Conservation (phyloP, 1,140 invertebrate genomes). For the Holcopasites calliopsidis region DNA sequence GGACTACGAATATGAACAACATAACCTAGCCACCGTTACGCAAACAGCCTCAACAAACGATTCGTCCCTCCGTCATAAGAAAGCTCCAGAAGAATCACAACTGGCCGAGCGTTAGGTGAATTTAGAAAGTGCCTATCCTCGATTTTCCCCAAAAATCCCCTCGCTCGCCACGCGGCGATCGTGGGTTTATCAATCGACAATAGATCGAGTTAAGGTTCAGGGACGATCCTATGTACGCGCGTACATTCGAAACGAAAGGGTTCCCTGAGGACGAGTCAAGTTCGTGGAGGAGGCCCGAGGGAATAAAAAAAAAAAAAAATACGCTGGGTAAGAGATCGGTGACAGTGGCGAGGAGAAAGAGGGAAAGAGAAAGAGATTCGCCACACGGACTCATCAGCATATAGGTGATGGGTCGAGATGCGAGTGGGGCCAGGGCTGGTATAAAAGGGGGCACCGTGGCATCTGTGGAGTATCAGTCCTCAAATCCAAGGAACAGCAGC, state of each 20-base stretch:
- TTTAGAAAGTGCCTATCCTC: constrained; percentile 27
- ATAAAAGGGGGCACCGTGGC: constrained; percentile 77
- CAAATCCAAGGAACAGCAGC: constrained; percentile 78
- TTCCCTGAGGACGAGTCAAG: neutral
- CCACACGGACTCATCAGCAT: constrained; percentile 75
- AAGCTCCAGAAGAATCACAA: neutral
- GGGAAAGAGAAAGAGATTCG: constrained; percentile 72
- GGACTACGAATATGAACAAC: neutral
- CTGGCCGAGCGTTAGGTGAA: neutral
- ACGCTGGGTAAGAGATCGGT: neutral
- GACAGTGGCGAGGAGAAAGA: constrained; percentile 56
- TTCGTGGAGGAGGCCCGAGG: no score
- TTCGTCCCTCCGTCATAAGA: neutral
- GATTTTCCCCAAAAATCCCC: neutral
- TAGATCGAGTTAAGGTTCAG: neutral
- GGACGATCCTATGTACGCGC: neutral
- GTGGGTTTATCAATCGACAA: neutral
- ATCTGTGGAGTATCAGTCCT: constrained; percentile 79
- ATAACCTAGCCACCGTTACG: neutral
- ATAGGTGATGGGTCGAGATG: constrained; percentile 77
- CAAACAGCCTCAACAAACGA: neutral
- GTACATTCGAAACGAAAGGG: neutral
- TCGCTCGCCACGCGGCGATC: no score
- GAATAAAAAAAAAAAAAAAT: neutral
- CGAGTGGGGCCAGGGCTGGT: constrained; percentile 72